Evolutionary conservation across 2,888 invertebrate genomes (phyloP).

Genomic region (Drosophila aldrichi): DNA sequence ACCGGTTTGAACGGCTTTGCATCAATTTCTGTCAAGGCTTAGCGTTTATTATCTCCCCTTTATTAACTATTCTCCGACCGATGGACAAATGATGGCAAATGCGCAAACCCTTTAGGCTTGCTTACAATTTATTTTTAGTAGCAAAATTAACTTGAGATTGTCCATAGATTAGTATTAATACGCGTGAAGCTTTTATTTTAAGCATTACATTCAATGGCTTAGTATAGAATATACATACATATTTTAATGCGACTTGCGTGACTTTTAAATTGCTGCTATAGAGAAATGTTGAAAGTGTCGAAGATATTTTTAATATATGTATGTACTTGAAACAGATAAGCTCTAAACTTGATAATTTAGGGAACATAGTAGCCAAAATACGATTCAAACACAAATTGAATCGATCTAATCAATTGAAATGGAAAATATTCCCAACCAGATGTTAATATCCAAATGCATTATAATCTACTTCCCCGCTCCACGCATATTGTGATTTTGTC

Average conservation of each 20-base stretch:
- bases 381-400: background rate
- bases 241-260: background rate
- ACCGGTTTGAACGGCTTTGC: conserved; percentile 59
- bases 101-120: conserved; percentile 16
- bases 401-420: background rate
- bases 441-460: background rate
- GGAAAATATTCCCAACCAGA: background rate
- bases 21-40: conserved; percentile 60
- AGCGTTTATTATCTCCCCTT: conserved; percentile 38
- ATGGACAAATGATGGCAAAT: conserved; percentile 46
- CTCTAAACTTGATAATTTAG: too few relatives aligned
- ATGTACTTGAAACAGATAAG: too few relatives aligned
- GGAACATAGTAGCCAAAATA: background rate
- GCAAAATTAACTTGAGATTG: conserved; percentile 47
- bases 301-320: background rate
- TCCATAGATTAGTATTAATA: conserved; percentile 41
- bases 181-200: background rate
- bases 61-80: conserved; percentile 38
- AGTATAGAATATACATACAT: background rate
- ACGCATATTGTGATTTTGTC: background rate
- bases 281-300: background rate
- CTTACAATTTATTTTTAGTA: conserved; percentile 58
- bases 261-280: background rate
- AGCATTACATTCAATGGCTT: background rate
- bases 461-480: background rate